Percentiles rank a stretch among this genome's conserved stretches.
Conservation (phyloP, 2,113 vertebrate species). For the Brienomyrus longianalis region DNA sequence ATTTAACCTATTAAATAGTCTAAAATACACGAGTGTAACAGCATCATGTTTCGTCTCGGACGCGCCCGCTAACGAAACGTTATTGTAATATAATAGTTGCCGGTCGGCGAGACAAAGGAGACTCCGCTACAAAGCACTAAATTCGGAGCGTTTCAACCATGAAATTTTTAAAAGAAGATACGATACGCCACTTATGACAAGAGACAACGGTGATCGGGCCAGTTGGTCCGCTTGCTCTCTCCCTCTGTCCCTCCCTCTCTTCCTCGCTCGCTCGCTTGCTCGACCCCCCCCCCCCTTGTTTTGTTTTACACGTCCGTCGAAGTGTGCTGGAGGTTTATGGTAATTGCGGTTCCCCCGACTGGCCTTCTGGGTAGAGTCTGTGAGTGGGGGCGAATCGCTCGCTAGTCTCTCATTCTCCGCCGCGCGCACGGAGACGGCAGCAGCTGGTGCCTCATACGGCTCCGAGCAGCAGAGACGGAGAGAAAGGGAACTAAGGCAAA, state of each 20-base stretch:
- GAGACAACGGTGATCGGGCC: neutral
- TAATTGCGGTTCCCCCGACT: constrained; percentile 85
- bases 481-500: constrained; percentile 6
- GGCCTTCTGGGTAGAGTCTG: constrained; percentile 87
- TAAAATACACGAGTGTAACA: neutral
- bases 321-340: constrained; percentile 78
- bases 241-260: neutral
- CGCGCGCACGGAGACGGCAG: constrained; percentile 54
- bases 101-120: neutral
- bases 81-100: neutral
- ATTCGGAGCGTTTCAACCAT: neutral
- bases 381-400: constrained; percentile 63
- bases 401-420: constrained; percentile 56
- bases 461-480: constrained; percentile 21
- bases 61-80: neutral
- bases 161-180: neutral
- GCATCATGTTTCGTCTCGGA: neutral
- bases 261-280: neutral
- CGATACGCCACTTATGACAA: neutral
- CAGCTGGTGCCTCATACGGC: constrained; percentile 47
- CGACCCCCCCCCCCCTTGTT: constrained; percentile 6
- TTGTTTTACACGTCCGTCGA: constrained; percentile 42
- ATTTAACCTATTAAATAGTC: too few species aligned
- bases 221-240: neutral
- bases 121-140: neutral